Base-by-base conservation (phyloP, 2,797 vertebrate genomes). In the Molossus alvarezi region DNA sequence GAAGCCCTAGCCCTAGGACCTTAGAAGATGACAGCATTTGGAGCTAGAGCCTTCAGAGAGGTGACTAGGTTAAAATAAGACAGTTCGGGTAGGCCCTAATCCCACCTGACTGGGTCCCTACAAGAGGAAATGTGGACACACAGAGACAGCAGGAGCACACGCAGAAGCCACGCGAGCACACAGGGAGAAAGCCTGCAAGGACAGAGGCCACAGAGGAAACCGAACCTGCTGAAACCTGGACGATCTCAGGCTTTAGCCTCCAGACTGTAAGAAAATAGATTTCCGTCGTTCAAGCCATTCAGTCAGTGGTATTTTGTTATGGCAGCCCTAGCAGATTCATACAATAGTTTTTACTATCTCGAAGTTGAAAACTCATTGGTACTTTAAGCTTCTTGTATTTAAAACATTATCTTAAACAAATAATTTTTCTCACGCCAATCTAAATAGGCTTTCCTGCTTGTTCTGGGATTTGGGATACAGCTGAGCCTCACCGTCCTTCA, bases 321-420 rank as follows among this genome's bases (percentile, higher is more conserved):
- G 64, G 53, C 64, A 71, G 55, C 18, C 41, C 83, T 23, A 69
- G 41, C 9, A 41, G 62, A 60, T 79, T 29, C 17, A 53, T 23
- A 71, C 23, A 37, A 37, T 85, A 81, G 20, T 82, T 91, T 60
- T 86, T 73, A 81, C 27, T 67, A 51, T 82, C 75, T 91, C 53
- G 53, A 41, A 94, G 51, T 91, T 18, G 51, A 81, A 81, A 65
- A 65, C 29, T 55, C 57, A 79, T 4, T 81, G 27, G 29, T 80
- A 51, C 37, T 81, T 73, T 73, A 51, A 71, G 87, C 41, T 64
- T 57, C 57, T 83, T 65, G 25, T 72, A 27, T 90, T 33, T 86
- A 27, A 94, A 94, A 60, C n/a, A 57, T 85, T 77, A 84, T 25
- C 62, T 94, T 79, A 79, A 75, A 82, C 48, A 57, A 41, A 57